phyloP scores from a whole-genome alignment of 1,140 invertebrate species.

The Chlorops oryzae region DNA sequence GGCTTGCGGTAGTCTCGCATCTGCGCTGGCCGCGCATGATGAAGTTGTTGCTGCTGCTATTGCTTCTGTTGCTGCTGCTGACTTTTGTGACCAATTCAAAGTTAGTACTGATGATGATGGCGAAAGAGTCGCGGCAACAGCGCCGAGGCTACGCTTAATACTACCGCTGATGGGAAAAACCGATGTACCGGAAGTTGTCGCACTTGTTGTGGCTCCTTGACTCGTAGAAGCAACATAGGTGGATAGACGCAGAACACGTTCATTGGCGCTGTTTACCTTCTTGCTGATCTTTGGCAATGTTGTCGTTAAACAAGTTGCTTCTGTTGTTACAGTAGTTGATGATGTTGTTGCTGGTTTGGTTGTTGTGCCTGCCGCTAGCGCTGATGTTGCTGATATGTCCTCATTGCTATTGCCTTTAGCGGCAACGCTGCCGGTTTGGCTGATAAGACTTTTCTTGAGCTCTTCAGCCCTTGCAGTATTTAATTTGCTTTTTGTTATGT shows the following conservation, averaged over 20 bases:
- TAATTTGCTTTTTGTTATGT: no score
- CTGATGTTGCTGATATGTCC: no score
- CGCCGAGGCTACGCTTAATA: conserved; percentile 8
- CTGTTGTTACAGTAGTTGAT: background rate
- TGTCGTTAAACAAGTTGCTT: conserved; percentile 20
- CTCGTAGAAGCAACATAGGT: conserved; percentile 31
- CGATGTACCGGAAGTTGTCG: background rate
- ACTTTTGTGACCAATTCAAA: conserved; percentile 11
- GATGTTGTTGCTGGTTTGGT: background rate
- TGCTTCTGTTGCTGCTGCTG: conserved; percentile 7
- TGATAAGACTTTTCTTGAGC: no score
- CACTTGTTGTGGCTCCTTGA: background rate
- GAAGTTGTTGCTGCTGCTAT: background rate
- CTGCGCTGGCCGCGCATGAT: background rate
- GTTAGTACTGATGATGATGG: conserved; percentile 12
- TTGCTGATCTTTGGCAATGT: conserved; percentile 42
- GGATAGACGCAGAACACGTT: conserved; percentile 37
- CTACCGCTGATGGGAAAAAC: conserved; percentile 4
- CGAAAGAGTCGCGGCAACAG: conserved; percentile 12
- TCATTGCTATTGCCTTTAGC: background rate
- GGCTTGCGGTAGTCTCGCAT: background rate
- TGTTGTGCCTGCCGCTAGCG: background rate
- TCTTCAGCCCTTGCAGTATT: no score
- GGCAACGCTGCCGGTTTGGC: no score
- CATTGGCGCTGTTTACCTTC: conserved; percentile 32